Base-by-base conservation (phyloP, 2,888 invertebrate species). In the Lithophane socia region DNA sequence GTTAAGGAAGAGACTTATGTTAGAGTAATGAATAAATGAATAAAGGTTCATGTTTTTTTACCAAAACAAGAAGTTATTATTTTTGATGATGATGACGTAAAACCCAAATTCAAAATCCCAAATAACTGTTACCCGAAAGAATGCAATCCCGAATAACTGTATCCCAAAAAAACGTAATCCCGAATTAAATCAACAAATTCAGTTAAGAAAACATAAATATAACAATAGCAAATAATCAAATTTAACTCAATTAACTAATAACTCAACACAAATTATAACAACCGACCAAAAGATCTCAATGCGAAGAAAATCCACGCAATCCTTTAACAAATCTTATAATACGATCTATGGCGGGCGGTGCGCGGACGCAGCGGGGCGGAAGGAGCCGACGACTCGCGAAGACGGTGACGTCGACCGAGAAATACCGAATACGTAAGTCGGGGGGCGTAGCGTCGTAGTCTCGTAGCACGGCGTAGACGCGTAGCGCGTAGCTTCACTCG, bases 281-380 rank as follows among this genome's bases (percentile, higher is more conserved):
- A 44, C 70, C 73, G 79, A 82, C 83, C 21, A 77, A 80, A 82
- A 86, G 65, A 82, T 75, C 78, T 80, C 78, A 87, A 75, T 81
- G 81, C 86, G 78, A 85, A 87, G 84, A 86, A 90, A 91, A 90
- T 89, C 89, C 84, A 83, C 85, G 78, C 87, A 92, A 92, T 90
- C 93, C 91, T 91, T 91, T 90, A 90, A 91, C 92, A 92, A 93
- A 93, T 94, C 93, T 92, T 86, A 90, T 92, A 92, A 92, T 90
- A 88, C 91, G 91, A 92, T 92, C 88, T 89, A 80, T 77, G 69
- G 65, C 80, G 80, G 80, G 78, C 79, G 88, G 90, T 91, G 92
- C 83, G 92, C 92, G 90, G 86, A 89, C 89, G 89, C 90, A 86
- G 49, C 87, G 90, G 84, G 81, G 91, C 94, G 92, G 91, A 85